Percentiles rank a stretch among this genome's conserved stretches.
Evolutionary conservation across 2,797 vertebrate species (phyloP).

Genomic region (Mareca penelope): DNA sequence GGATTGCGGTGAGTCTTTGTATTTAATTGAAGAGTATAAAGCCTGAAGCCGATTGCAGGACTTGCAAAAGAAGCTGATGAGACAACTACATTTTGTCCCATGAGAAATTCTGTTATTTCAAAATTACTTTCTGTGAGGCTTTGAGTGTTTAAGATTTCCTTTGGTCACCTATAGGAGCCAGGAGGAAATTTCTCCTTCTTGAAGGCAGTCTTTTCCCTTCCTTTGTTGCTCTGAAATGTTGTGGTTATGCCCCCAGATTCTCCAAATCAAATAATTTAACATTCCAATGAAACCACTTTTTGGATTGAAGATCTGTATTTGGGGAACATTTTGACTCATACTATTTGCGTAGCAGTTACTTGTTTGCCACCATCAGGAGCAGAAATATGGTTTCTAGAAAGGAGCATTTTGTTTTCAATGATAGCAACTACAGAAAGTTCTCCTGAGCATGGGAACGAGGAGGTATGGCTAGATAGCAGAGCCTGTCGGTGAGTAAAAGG

Average conservation of each 20-base stretch:
- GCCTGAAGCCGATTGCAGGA: constrained; percentile 9
- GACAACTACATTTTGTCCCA: neutral
- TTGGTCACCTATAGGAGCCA: neutral
- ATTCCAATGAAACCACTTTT: constrained; percentile 6
- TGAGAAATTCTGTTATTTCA: constrained; percentile 5
- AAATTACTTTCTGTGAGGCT: neutral
- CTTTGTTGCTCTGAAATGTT: neutral
- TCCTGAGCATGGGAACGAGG: neutral
- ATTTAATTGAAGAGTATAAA: constrained; percentile 10
- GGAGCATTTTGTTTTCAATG: neutral
- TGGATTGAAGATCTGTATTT: neutral
- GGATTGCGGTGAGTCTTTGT: neutral
- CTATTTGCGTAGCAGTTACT: neutral
- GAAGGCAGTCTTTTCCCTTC: neutral
- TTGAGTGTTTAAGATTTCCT: neutral
- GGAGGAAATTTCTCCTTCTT: neutral
- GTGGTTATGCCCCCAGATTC: neutral
- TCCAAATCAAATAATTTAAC: neutral
- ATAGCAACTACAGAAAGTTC: neutral
- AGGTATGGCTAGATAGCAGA: neutral
- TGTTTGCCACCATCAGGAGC: neutral
- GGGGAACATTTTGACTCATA: neutral
- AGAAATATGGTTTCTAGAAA: neutral
- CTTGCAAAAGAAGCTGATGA: constrained; percentile 44
- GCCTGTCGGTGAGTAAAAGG: neutral